A percentile compares a stretch with the other conserved stretches of the same genome.
phyloP scores from a whole-genome alignment of 2,113 vertebrate genomes.

The Malurus melanocephalus region DNA sequence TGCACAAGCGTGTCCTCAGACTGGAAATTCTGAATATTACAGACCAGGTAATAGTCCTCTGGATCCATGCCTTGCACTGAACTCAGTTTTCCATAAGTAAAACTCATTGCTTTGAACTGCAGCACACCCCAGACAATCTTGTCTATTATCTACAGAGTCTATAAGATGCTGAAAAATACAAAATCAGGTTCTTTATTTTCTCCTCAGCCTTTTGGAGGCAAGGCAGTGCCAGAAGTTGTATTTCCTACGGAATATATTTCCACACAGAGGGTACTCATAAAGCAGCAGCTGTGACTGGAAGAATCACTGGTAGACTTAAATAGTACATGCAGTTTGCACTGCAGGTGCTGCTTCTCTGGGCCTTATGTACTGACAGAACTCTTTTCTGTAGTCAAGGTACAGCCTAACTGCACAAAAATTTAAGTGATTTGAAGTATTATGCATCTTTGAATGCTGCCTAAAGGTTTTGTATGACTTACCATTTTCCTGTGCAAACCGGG shows the following conservation, averaged over 20 bases:
- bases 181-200: background rate
- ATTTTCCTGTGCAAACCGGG: slow-evolving; percentile 81
- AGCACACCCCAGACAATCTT: background rate
- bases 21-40: background rate
- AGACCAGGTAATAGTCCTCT: background rate
- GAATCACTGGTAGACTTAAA: background rate
- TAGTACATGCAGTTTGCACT: background rate
- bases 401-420: background rate
- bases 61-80: background rate
- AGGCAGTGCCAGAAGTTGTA: background rate
- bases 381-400: background rate
- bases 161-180: background rate
- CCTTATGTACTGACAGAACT: background rate
- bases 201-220: background rate
- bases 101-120: background rate
- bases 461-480: slow-evolving; percentile 55
- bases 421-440: background rate
- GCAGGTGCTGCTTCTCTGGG: background rate
- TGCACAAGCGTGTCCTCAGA: background rate
- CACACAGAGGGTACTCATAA: background rate
- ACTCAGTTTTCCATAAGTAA: background rate
- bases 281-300: background rate
- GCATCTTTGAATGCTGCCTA: background rate
- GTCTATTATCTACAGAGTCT: background rate
- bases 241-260: background rate